Conservation (phyloP, 1,140 invertebrate species). For the Zaprionus davidi region DNA sequence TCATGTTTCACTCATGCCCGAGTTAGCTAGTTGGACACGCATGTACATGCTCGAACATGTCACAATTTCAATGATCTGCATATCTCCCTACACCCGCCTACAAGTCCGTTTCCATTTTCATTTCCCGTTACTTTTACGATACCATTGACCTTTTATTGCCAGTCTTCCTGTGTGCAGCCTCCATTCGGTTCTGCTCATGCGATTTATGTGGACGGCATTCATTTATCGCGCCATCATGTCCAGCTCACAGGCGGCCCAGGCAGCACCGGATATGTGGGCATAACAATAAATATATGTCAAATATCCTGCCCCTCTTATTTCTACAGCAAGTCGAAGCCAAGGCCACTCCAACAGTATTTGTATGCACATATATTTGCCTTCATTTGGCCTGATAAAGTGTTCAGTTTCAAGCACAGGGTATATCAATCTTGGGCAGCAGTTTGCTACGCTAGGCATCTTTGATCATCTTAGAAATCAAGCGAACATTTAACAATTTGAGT, state of each 20-base stretch:
- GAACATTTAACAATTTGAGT: too few relatives aligned
- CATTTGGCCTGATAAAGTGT: neutral
- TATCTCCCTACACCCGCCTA: slow-evolving; percentile 43
- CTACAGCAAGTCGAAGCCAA: slow-evolving; percentile 26
- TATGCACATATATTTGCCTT: slow-evolving; percentile 27
- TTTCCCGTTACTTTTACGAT: slow-evolving; percentile 62
- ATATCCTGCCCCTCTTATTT: slow-evolving; percentile 62
- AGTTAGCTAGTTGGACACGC: slow-evolving; percentile 47
- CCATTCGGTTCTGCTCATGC: slow-evolving; percentile 32
- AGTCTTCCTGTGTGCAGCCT: neutral
- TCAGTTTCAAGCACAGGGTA: neutral
- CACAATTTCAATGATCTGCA: slow-evolving; percentile 75
- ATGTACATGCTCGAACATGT: slow-evolving; percentile 53
- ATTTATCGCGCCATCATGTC: slow-evolving; percentile 74
- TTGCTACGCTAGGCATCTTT: too few relatives aligned
- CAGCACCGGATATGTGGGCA: slow-evolving; percentile 24
- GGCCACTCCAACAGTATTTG: slow-evolving; percentile 31
- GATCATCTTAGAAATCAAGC: too few relatives aligned
- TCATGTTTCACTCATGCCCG: slow-evolving; percentile 71
- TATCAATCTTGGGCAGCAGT: too few relatives aligned
- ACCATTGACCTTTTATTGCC: slow-evolving; percentile 39
- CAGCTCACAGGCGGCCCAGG: slow-evolving; percentile 12
- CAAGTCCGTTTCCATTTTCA: slow-evolving; percentile 30
- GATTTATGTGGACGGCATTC: slow-evolving; percentile 73
- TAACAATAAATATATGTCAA: slow-evolving; percentile 72